Conservation (phyloP, 2,113 vertebrate species). For the Eptesicus fuscus region DNA sequence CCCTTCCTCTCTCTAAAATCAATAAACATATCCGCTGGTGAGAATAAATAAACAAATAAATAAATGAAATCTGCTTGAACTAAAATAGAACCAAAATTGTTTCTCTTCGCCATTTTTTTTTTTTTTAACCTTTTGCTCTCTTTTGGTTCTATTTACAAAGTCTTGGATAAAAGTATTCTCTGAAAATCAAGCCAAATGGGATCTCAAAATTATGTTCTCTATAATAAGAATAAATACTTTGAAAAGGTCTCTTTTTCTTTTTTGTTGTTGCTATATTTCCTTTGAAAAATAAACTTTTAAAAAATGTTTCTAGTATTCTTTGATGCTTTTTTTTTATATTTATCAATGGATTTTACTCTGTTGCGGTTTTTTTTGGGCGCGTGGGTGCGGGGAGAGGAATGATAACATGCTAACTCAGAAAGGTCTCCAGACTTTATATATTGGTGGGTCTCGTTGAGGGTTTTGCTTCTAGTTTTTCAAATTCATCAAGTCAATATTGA, state of each 20-base stretch:
- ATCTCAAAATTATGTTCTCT: slow-evolving; percentile 52
- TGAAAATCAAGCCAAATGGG: slow-evolving; percentile 22
- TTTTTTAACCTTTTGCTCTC: neutral
- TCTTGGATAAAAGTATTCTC: slow-evolving; percentile 39
- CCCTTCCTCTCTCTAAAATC: neutral
- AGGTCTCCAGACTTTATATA: neutral
- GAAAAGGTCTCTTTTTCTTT: slow-evolving; percentile 22
- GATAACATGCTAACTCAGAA: slow-evolving; percentile 5
- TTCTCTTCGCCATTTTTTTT: neutral
- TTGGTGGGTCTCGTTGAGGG: neutral
- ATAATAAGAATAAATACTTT: slow-evolving; percentile 53
- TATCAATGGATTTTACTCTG: neutral
- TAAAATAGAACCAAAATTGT: slow-evolving; percentile 52
- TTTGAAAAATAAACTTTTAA: slow-evolving; percentile 43
- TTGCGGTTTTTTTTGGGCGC: neutral
- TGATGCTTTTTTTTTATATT: neutral
- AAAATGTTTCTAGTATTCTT: slow-evolving; percentile 6
- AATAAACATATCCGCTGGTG: neutral
- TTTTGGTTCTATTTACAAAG: slow-evolving; percentile 22
- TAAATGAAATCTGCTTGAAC: neutral
- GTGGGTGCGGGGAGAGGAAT: neutral
- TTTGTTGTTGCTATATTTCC: slow-evolving; percentile 5
- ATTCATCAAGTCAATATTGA: neutral
- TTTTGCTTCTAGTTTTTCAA: slow-evolving; percentile 4
- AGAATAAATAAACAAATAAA: neutral